Evolutionary conservation across 2,797 vertebrate species (phyloP).

Genomic region (Anguilla pacifica): DNA sequence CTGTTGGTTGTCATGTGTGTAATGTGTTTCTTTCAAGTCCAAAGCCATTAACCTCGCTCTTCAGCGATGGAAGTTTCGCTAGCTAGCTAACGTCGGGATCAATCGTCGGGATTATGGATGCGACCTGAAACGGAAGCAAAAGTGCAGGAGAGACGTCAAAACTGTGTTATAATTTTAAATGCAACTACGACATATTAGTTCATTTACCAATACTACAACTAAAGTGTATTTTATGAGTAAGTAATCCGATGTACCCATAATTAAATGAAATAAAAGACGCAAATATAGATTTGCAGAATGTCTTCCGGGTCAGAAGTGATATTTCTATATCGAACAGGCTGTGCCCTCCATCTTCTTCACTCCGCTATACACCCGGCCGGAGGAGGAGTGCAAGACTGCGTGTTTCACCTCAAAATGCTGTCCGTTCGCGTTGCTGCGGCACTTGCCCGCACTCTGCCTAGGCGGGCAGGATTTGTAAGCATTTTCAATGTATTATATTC

Average conservation of each 20-base stretch:
- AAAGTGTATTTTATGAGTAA: neutral
- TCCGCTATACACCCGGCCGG: conserved; percentile 49
- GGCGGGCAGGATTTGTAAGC: conserved; percentile 87
- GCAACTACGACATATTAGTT: neutral
- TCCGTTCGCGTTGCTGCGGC: conserved; percentile 88
- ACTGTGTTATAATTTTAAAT: neutral
- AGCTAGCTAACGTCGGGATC: neutral
- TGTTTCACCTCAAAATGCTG: conserved; percentile 74
- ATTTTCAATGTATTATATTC: conserved; percentile 14
- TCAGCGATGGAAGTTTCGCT: neutral
- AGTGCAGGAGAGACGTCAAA: neutral
- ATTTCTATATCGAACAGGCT: conserved; percentile 40
- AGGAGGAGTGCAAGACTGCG: conserved; percentile 68
- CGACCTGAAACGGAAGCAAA: neutral
- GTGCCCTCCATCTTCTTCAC: conserved; percentile 63
- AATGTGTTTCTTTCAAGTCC: neutral
- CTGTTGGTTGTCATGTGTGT: neutral
- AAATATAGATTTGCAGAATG: neutral
- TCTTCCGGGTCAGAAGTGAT: conserved; percentile 43
- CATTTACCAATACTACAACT: neutral
- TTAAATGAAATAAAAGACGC: neutral
- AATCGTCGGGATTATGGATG: neutral
- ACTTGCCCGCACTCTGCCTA: conserved; percentile 80
- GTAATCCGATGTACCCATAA: neutral
- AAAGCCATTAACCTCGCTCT: neutral